Conservation (phyloP, 2,113 vertebrate genomes). For the Phasianus colchicus region DNA sequence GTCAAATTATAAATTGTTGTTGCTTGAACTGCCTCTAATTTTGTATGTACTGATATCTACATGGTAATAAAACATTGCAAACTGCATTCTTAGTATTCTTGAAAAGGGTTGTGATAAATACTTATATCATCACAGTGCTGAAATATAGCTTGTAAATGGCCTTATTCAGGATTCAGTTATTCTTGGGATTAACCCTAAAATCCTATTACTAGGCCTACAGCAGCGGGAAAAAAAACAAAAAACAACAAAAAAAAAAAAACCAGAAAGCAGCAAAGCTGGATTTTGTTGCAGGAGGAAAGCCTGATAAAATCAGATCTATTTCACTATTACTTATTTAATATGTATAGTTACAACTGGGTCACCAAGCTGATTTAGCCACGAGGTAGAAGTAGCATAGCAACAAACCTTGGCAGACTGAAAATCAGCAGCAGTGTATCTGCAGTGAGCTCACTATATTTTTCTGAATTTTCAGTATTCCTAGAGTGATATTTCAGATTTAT, state of each 20-base stretch:
- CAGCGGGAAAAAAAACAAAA: background rate
- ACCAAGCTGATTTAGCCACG: conserved; percentile 62
- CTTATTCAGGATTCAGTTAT: conserved; percentile 46
- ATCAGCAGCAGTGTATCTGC: background rate
- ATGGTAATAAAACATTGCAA: conserved; percentile 9
- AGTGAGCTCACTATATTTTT: background rate
- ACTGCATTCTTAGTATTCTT: background rate
- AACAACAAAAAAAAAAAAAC: background rate
- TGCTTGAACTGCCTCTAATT: conserved; percentile 10
- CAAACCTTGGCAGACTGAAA: conserved; percentile 54
- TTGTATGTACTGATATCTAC: background rate
- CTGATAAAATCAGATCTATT: conserved; percentile 65
- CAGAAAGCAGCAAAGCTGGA: conserved; percentile 34
- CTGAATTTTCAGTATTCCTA: background rate
- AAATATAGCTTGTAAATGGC: background rate
- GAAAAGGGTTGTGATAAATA: conserved; percentile 36
- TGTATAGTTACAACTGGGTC: conserved; percentile 72
- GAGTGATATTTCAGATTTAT: background rate
- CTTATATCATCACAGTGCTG: conserved; percentile 16
- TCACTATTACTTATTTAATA: conserved; percentile 71
- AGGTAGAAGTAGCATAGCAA: conserved; percentile 60
- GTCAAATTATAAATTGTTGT: conserved; percentile 12
- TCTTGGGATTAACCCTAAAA: conserved; percentile 61
- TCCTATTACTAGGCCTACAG: conserved; percentile 52
- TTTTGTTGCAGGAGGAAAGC: conserved; percentile 58